Evolutionary conservation across 2,888 invertebrate species (phyloP).

Genomic region (Gortyna flavago): DNA sequence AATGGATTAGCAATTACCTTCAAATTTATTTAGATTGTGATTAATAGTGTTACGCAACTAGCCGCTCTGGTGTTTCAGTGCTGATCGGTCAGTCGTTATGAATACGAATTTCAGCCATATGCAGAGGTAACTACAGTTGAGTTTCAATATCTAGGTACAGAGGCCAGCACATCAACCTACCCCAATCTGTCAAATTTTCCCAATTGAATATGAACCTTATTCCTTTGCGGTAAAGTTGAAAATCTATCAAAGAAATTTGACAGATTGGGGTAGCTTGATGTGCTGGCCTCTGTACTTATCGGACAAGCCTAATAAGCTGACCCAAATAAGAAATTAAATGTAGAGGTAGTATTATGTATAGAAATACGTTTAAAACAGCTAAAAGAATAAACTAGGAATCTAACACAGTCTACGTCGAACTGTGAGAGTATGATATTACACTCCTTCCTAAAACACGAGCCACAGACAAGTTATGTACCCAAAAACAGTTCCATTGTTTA

Average conservation of each 20-base stretch:
- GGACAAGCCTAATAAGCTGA: not conserved
- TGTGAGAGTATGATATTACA: conserved; percentile 42
- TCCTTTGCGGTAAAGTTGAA: no score
- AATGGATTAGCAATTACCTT: not conserved
- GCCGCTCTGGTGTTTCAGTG: not conserved
- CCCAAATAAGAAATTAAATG: not conserved
- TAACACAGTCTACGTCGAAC: conserved; percentile 18
- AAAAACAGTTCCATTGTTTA: conserved; percentile 64
- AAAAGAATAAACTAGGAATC: conserved; percentile 19
- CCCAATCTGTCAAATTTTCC: no score
- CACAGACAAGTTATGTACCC: conserved; percentile 38
- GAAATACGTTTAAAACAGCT: not conserved
- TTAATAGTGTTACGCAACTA: not conserved
- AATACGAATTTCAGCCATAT: not conserved
- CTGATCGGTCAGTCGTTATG: not conserved
- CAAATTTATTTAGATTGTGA: not conserved
- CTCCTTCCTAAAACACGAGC: conserved; percentile 12
- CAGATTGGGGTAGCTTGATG: no score
- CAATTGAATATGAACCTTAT: no score
- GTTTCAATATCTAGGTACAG: not conserved
- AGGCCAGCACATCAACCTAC: no score
- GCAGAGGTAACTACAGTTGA: not conserved
- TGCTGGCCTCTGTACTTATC: no score
- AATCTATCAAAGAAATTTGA: no score
- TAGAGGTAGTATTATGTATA: not conserved